Percentiles rank a stretch among this genome's conserved stretches.
Evolutionary conservation across 2,797 vertebrate species (phyloP).

Genomic region (Lemur catta): DNA sequence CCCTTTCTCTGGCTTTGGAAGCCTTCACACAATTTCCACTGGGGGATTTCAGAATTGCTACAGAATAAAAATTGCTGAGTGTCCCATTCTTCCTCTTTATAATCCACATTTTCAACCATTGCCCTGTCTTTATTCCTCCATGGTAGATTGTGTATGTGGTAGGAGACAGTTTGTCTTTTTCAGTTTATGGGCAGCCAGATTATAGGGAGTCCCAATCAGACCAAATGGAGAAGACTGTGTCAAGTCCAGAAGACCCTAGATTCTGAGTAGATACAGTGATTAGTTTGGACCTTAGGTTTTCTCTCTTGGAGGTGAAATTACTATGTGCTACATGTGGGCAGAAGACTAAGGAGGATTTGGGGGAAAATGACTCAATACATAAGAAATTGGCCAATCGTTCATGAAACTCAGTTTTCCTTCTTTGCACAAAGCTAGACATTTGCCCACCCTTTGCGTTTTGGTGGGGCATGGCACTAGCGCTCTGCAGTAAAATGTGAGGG

Average conservation of each 20-base stretch:
- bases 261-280: background rate
- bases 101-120: background rate
- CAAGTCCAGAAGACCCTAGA: background rate
- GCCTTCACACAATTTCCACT: background rate
- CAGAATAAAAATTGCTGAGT: background rate
- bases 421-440: background rate
- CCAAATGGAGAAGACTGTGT: background rate
- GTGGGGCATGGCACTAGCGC: no score
- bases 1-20: background rate
- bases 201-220: background rate
- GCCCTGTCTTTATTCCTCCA: background rate
- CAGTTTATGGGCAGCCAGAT: background rate
- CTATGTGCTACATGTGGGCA: accelerated
- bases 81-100: background rate
- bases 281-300: background rate
- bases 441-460: background rate
- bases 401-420: background rate
- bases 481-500: background rate
- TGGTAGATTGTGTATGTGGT: background rate
- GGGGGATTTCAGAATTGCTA: background rate
- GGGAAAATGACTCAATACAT: background rate
- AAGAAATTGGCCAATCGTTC: background rate
- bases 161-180: background rate
- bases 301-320: background rate
- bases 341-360: background rate